These are phyloP conservation scores for Alethe diademata DNA, from an alignment of 2,113 vertebrate species.

Conservation along the genomic window DNA sequence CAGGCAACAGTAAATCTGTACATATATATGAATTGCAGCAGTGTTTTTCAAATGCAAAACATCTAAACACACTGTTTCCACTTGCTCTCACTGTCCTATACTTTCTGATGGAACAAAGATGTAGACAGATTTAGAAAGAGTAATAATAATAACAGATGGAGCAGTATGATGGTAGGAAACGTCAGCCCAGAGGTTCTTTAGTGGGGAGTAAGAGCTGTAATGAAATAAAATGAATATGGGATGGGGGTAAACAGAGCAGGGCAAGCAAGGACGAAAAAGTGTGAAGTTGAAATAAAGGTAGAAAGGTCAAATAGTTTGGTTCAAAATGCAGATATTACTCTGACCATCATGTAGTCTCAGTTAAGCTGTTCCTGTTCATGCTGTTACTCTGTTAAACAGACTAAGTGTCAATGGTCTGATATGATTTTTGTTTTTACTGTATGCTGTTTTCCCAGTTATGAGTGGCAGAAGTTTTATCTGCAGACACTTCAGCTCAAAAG, in stretches of 20 bases:
- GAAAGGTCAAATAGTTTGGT: background rate
- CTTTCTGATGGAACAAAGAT: background rate
- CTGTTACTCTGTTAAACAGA: background rate
- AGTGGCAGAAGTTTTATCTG: background rate
- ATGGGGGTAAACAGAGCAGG: background rate
- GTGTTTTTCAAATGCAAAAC: background rate
- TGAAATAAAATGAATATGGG: background rate
- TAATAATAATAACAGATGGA: background rate
- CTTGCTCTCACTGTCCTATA: background rate
- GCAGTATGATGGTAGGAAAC: background rate
- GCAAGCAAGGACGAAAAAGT: background rate
- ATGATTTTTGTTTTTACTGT: background rate
- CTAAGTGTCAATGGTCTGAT: background rate
- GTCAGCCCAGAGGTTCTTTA: background rate
- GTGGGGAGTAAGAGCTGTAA: background rate
- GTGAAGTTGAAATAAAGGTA: background rate
- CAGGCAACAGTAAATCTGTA: background rate
- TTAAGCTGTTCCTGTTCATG: background rate
- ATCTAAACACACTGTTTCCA: background rate
- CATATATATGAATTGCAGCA: background rate
- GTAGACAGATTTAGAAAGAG: background rate
- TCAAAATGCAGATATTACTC: background rate
- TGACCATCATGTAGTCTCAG: background rate
- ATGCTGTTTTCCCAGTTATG: background rate
- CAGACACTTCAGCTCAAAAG: background rate